A percentile compares a stretch with the other conserved stretches of the same genome.
Conservation (phyloP, 2,888 invertebrate species). For the Cheilosia soror region DNA sequence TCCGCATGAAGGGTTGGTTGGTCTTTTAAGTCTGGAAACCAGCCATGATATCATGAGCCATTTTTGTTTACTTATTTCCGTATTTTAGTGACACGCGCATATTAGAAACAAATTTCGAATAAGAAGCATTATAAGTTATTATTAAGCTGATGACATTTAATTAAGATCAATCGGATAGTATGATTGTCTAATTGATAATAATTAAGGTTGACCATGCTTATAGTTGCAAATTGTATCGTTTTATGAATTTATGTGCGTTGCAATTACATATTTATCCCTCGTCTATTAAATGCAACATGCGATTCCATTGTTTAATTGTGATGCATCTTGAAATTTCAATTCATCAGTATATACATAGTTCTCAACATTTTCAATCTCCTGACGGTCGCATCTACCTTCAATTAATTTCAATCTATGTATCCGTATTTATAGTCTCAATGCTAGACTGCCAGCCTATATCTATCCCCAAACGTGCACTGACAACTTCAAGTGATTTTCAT, state of each 20-base stretch:
- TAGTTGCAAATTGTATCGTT: not conserved
- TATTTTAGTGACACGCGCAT: no score
- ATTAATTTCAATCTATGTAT: slow-evolving; percentile 60
- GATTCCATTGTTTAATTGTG: slow-evolving; percentile 17
- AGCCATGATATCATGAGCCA: no score
- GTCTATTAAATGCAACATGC: slow-evolving; percentile 22
- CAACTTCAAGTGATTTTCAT: slow-evolving; percentile 49
- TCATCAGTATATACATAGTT: not conserved
- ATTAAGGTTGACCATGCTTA: no score
- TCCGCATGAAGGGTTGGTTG: no score
- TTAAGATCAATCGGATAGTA: no score
- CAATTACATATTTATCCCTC: not conserved
- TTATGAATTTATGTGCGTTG: not conserved
- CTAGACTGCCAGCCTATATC: not conserved
- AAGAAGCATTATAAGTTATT: no score
- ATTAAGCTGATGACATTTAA: no score
- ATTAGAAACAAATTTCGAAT: no score
- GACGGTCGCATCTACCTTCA: slow-evolving; percentile 39
- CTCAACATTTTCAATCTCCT: slow-evolving; percentile 4
- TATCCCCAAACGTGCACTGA: not conserved
- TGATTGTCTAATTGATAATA: no score
- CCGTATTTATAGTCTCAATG: slow-evolving; percentile 41
- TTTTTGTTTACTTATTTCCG: no score
- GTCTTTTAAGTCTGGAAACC: no score
- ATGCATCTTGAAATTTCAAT: slow-evolving; percentile 14